Evolutionary conservation across 2,888 invertebrate species (phyloP).

Genomic region (Argyresthia goedartella): DNA sequence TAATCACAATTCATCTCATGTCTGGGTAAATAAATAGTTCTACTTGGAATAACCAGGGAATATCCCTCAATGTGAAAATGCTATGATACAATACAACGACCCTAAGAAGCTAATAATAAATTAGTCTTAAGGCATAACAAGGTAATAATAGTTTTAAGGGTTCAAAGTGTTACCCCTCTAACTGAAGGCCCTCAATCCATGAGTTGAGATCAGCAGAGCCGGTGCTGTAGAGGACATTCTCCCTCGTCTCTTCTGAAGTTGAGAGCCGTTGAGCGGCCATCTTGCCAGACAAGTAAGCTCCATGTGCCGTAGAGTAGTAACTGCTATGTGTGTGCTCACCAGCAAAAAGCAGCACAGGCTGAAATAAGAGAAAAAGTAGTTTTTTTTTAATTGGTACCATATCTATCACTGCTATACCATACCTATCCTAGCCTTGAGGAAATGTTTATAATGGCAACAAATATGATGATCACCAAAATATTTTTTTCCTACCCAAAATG

Average conservation of each 20-base stretch:
- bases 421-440: too few species aligned
- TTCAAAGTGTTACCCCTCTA: conserved; percentile 60
- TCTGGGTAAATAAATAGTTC: neutral
- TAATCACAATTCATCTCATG: neutral
- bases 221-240: conserved; percentile 79
- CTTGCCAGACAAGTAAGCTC: conserved; percentile 90
- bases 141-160: too few species aligned
- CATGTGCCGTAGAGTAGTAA: conserved; percentile 96
- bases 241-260: conserved; percentile 72
- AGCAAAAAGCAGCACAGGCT: conserved; percentile 90
- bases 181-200: conserved; percentile 89
- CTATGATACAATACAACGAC: neutral
- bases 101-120: too few species aligned
- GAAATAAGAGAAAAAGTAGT: conserved; percentile 35
- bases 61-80: neutral
- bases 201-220: conserved; percentile 86
- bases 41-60: neutral
- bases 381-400: too few species aligned
- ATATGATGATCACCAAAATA: too few species aligned
- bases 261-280: conserved; percentile 82
- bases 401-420: too few species aligned
- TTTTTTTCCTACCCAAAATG: too few species aligned
- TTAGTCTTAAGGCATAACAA: too few species aligned
- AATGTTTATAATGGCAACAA: too few species aligned
- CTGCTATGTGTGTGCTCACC: conserved; percentile 96